These are phyloP conservation scores for Rostratula benghalensis DNA, from an alignment of 2,113 vertebrate species.

Conservation along the genomic window DNA sequence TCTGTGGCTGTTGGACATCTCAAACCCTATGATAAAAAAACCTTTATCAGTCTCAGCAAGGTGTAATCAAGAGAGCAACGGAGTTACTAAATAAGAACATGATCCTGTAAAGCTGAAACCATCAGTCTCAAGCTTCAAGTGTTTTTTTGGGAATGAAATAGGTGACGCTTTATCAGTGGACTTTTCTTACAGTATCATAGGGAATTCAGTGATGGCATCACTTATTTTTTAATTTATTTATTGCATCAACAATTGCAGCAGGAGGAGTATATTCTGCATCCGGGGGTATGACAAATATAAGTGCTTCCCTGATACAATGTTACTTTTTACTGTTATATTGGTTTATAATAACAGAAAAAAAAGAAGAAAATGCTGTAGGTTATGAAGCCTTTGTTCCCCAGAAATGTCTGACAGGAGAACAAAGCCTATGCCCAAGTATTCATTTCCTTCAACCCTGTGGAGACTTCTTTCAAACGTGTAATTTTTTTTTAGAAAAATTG, in stretches of 20 bases:
- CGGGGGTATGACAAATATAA: not conserved
- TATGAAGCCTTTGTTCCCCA: slow-evolving; percentile 38
- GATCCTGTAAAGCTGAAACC: not conserved
- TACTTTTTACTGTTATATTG: slow-evolving; percentile 48
- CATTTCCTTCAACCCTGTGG: slow-evolving; percentile 3
- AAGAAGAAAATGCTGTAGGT: not conserved
- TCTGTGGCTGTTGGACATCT: not conserved
- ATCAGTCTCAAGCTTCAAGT: not conserved
- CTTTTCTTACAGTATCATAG: not conserved
- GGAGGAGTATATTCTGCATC: not conserved
- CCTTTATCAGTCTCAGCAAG: slow-evolving; percentile 11
- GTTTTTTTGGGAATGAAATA: slow-evolving; percentile 20
- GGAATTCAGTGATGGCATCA: not conserved
- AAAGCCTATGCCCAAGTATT: slow-evolving; percentile 28
- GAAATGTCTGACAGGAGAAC: slow-evolving; percentile 23
- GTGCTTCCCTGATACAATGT: not conserved
- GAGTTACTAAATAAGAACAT: not conserved
- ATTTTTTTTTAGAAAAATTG: not conserved
- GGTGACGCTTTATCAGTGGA: not conserved
- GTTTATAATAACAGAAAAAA: not conserved
- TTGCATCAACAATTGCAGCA: slow-evolving; percentile 37
- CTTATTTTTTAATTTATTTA: slow-evolving; percentile 40
- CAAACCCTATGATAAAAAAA: not conserved
- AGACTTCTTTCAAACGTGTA: not conserved
- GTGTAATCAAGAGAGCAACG: slow-evolving; percentile 7